Percentiles rank a stretch among this genome's conserved stretches.
phyloP scores from a whole-genome alignment of 2,888 invertebrate genomes.

The Habrosyne pyritoides region DNA sequence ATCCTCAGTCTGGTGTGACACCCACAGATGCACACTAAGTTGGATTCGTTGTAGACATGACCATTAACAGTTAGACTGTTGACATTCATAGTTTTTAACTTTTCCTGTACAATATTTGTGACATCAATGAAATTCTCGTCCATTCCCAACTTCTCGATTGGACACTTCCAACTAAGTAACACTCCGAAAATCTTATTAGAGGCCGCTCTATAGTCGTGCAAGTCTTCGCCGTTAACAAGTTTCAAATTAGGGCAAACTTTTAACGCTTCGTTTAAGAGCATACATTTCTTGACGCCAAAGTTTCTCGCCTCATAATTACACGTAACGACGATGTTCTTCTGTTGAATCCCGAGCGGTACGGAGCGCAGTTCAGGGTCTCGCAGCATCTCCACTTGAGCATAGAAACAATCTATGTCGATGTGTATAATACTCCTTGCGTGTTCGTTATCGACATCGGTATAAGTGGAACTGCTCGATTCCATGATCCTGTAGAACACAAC shows the following conservation, averaged over 20 bases:
- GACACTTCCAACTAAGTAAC: constrained; percentile 87
- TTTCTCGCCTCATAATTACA: constrained; percentile 92
- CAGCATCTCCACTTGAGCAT: constrained; percentile 93
- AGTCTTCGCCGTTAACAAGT: constrained; percentile 92
- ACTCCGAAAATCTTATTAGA: constrained; percentile 90
- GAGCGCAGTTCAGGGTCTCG: constrained; percentile 86
- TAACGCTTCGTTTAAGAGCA: constrained; percentile 89
- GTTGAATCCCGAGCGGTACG: constrained; percentile 91
- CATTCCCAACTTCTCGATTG: constrained; percentile 91
- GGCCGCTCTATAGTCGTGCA: constrained; percentile 90
- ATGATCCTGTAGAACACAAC: constrained; percentile 71
- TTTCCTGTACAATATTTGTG: constrained; percentile 85
- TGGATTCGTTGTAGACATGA: constrained; percentile 82
- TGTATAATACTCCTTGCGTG: constrained; percentile 90
- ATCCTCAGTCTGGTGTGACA: constrained; percentile 87
- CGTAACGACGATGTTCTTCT: constrained; percentile 93
- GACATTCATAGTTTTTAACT: constrained; percentile 65
- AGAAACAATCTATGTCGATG: constrained; percentile 92
- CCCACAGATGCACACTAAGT: constrained; percentile 88
- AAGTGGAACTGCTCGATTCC: constrained; percentile 75
- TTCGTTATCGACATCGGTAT: constrained; percentile 61
- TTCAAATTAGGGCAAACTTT: constrained; percentile 89
- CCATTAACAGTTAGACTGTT: constrained; percentile 74
- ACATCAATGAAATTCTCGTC: constrained; percentile 95
- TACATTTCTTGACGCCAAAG: constrained; percentile 90